Conservation (phyloP, 2,797 vertebrate species). For the Pyrocephalus nanus region DNA sequence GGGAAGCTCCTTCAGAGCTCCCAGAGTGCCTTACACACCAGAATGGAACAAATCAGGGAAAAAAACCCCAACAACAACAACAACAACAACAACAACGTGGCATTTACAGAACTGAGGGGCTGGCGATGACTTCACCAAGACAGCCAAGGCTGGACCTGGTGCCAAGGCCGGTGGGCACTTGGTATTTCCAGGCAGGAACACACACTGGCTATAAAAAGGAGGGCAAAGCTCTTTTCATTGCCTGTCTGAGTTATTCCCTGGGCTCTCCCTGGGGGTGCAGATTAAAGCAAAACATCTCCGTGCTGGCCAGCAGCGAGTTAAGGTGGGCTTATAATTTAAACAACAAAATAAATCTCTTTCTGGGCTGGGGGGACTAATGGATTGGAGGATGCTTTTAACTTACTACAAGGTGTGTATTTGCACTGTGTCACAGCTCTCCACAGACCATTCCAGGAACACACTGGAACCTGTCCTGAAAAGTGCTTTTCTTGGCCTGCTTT, state of each 20-base stretch:
- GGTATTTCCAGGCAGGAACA: not conserved
- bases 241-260: not conserved
- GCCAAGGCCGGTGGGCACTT: not conserved
- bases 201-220: not conserved
- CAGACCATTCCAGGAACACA: not conserved
- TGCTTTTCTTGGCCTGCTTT: not conserved
- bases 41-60: not conserved
- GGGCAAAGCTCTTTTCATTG: not conserved
- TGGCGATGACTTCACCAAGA: not conserved
- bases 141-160: not conserved
- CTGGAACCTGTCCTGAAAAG: not conserved
- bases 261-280: not conserved
- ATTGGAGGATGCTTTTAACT: not conserved
- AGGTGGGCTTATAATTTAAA: not conserved
- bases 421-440: not conserved
- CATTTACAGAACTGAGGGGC: not conserved
- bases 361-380: not conserved
- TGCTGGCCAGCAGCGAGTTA: constrained; percentile 46
- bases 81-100: no score
- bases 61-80: not conserved
- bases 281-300: not conserved
- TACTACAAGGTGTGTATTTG: not conserved
- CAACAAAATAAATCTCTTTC: constrained; percentile 26
- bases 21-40: not conserved
- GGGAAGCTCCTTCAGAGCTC: not conserved